phyloP scores from a whole-genome alignment of 2,113 vertebrate genomes.

The Podocnemis expansa region DNA sequence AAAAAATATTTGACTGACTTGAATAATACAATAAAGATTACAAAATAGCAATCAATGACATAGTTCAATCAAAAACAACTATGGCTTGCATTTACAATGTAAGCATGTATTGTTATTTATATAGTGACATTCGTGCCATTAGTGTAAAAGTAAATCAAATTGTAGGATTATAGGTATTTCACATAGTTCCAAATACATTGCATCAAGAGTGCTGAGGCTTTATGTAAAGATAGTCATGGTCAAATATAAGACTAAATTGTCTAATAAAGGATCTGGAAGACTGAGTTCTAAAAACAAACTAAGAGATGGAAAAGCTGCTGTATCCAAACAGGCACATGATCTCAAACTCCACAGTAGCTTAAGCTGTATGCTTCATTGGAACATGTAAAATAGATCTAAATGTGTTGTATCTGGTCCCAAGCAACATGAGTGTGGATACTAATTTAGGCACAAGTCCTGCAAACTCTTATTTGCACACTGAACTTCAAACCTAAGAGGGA shows the following conservation, averaged over 20 bases:
- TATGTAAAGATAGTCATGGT: neutral
- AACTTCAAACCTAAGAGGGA: neutral
- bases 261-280: neutral
- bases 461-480: neutral
- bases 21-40: neutral
- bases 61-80: neutral
- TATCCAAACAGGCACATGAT: neutral
- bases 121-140: neutral
- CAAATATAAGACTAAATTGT: neutral
- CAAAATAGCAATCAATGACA: neutral
- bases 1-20: neutral
- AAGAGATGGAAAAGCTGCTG: neutral
- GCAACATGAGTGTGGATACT: neutral
- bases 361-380: neutral
- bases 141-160: neutral
- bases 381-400: neutral
- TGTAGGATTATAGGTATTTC: neutral
- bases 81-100: neutral
- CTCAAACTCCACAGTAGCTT: neutral
- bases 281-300: neutral
- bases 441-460: neutral
- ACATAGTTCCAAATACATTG: neutral
- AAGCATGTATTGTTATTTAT: neutral
- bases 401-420: neutral
- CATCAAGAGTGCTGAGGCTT: neutral